phyloP scores from a whole-genome alignment of 1,140 invertebrate genomes.

The Ylistrum balloti region DNA sequence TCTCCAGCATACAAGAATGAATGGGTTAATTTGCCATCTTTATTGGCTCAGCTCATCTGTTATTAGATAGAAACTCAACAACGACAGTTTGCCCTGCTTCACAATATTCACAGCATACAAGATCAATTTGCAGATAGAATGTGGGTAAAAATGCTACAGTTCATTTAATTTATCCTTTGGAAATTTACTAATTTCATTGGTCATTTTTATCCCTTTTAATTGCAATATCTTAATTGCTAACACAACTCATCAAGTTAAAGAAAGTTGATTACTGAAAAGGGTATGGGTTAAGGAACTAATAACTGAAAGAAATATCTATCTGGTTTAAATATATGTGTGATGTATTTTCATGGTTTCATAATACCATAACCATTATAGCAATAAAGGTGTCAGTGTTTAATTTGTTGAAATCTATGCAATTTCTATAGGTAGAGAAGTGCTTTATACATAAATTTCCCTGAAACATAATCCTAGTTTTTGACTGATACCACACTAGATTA shows the following conservation, averaged over 20 bases:
- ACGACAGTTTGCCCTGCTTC: not conserved
- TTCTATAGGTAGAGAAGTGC: not conserved
- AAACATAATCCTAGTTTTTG: not conserved
- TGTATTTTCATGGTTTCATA: not conserved
- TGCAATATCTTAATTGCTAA: not conserved
- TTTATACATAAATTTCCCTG: not conserved
- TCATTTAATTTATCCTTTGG: not conserved
- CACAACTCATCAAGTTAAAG: not conserved
- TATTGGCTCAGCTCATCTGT: not conserved
- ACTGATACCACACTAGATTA: not conserved
- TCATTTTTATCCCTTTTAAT: not conserved
- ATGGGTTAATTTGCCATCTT: conserved; percentile 26
- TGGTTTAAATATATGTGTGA: not conserved
- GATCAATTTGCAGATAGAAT: not conserved
- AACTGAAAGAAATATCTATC: not conserved
- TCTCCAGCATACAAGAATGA: not conserved
- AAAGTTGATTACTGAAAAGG: not conserved
- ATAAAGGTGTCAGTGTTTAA: not conserved
- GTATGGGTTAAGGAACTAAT: not conserved
- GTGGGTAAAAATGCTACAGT: not conserved
- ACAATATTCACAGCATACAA: not conserved
- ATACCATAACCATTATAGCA: not conserved
- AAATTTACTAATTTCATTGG: not conserved
- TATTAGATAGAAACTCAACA: not conserved
- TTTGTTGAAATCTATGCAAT: not conserved